These are phyloP conservation scores for Microcaecilia unicolor DNA, from an alignment of 2,797 vertebrate genomes.

Conservation along the genomic window DNA sequence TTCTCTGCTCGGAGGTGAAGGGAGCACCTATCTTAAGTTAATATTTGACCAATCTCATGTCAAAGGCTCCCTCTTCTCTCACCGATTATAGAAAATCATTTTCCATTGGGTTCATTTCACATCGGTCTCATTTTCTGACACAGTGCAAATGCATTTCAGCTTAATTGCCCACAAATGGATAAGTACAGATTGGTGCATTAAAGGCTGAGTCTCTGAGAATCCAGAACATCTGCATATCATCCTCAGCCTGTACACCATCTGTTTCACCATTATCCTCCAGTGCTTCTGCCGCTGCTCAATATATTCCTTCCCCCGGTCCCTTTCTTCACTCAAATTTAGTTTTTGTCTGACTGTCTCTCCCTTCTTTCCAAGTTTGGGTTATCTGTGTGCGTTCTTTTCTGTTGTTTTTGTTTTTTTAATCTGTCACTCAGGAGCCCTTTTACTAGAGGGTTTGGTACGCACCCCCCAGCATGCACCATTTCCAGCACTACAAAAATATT, in stretches of 20 bases:
- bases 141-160: slow-evolving; percentile 85
- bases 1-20: no score
- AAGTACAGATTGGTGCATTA: slow-evolving; percentile 70
- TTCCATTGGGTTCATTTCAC: slow-evolving; percentile 49
- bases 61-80: no score
- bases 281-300: slow-evolving; percentile 3
- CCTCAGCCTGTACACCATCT: slow-evolving; percentile 77
- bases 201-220: slow-evolving; percentile 71
- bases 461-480: no score
- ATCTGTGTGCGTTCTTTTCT: not conserved
- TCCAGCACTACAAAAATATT: no score
- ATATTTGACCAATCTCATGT: no score
- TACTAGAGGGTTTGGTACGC: no score
- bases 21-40: no score
- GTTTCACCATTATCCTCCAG: slow-evolving; percentile 37
- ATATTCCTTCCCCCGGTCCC: not conserved
- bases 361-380: not conserved
- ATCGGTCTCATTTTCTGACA: slow-evolving; percentile 47
- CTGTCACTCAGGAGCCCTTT: no score
- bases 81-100: no score
- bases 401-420: slow-evolving; percentile 29
- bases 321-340: slow-evolving; percentile 19
- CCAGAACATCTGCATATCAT: slow-evolving; percentile 73
- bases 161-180: slow-evolving; percentile 86
- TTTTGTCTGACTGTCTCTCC: slow-evolving; percentile 5